Conservation (phyloP, 2,888 invertebrate species). For the Hololepta plana region DNA sequence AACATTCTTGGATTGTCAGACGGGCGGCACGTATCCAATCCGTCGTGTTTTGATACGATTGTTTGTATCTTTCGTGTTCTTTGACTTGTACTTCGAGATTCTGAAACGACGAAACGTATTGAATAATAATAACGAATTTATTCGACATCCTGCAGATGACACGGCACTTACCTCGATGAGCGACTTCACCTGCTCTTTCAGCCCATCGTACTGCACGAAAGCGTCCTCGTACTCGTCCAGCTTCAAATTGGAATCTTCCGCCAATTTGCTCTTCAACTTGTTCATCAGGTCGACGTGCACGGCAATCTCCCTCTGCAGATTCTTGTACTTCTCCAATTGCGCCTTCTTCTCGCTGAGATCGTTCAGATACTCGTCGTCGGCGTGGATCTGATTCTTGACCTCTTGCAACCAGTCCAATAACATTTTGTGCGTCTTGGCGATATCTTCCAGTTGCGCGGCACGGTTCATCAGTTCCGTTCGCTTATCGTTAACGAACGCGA, state of each 20-base stretch:
- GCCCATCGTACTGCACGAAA: slow-evolving; percentile 48
- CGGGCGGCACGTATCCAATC: slow-evolving; percentile 73
- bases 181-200: slow-evolving; percentile 45
- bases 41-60: slow-evolving; percentile 59
- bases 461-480: slow-evolving; percentile 56
- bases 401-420: slow-evolving; percentile 79
- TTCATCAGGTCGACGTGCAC: slow-evolving; percentile 63
- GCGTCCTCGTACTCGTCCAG: slow-evolving; percentile 48
- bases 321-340: slow-evolving; percentile 70
- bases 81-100: slow-evolving; percentile 67
- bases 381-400: slow-evolving; percentile 64
- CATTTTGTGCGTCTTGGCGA: slow-evolving; percentile 66
- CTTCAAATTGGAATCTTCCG: slow-evolving; percentile 39
- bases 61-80: slow-evolving; percentile 75
- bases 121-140: not conserved
- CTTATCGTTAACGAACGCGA: slow-evolving; percentile 63
- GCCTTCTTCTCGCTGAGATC: slow-evolving; percentile 85
- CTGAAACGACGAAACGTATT: slow-evolving; percentile 26
- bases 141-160: too few relatives aligned
- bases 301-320: slow-evolving; percentile 64
- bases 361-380: slow-evolving; percentile 53
- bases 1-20: slow-evolving; percentile 66
- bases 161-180: slow-evolving; percentile 29
- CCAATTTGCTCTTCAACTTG: slow-evolving; percentile 53
- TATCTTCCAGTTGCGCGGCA: slow-evolving; percentile 67